phyloP scores from a whole-genome alignment of 2,113 vertebrate species.

The Thunnus maccoyii region DNA sequence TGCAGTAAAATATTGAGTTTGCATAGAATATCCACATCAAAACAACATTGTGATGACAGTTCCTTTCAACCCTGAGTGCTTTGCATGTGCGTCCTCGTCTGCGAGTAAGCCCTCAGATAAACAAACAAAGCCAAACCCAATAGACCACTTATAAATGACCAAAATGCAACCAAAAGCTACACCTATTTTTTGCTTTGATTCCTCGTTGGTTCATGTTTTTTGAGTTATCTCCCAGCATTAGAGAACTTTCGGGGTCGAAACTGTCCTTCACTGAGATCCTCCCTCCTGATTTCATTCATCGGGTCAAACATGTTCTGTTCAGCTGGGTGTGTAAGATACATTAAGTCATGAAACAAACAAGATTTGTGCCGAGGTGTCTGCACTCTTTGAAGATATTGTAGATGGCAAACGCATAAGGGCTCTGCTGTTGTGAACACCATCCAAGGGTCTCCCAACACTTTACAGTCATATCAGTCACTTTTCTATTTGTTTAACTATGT shows the following conservation, averaged over 20 bases:
- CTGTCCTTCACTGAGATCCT: constrained; percentile 15
- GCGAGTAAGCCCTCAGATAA: constrained; percentile 65
- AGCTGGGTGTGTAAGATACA: constrained; percentile 20
- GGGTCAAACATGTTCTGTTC: constrained; percentile 5
- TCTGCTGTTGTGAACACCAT: constrained; percentile 70
- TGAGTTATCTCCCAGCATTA: constrained; percentile 36
- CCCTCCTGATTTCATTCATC: constrained; percentile 22
- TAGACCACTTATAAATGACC: constrained; percentile 74
- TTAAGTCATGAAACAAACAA: constrained; percentile 45
- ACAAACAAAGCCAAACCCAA: constrained; percentile 74
- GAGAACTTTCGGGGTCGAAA: constrained; percentile 14
- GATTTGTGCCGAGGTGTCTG: constrained; percentile 46
- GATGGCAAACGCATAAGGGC: constrained; percentile 73
- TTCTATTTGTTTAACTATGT: constrained; percentile 64
- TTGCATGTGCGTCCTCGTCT: constrained; percentile 75
- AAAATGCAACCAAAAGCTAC: constrained; percentile 84
- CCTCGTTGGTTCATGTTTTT: constrained; percentile 49
- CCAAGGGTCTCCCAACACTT: constrained; percentile 65
- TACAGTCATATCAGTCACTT: constrained; percentile 45
- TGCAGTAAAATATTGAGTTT: constrained; percentile 50
- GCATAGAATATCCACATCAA: constrained; percentile 40
- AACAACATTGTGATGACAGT: constrained; percentile 54
- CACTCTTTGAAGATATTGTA: constrained; percentile 63
- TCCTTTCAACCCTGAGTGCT: constrained; percentile 62
- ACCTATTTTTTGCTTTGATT: constrained; percentile 51